Evolutionary conservation across 2,888 invertebrate species (phyloP).

Genomic region (Sphinx pinastri): DNA sequence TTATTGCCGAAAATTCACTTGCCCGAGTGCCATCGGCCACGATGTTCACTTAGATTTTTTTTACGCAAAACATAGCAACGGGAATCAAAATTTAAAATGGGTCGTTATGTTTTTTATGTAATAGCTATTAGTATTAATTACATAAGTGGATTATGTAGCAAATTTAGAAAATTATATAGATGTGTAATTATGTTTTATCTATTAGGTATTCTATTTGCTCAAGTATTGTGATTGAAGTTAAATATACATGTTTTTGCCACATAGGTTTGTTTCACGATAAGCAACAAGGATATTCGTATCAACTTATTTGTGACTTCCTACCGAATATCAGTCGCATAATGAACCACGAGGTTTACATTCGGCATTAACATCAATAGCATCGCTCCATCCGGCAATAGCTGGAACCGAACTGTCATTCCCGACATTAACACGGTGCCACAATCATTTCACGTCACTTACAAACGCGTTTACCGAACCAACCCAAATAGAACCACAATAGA

Average conservation of each 20-base stretch:
- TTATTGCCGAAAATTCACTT: background rate
- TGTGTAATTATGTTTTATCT: background rate
- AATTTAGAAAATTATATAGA: background rate
- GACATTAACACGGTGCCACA: background rate
- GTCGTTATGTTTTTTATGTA: background rate
- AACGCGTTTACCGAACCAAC: constrained; percentile 3
- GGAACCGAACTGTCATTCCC: background rate
- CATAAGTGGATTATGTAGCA: background rate
- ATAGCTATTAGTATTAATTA: background rate
- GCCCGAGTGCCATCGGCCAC: background rate
- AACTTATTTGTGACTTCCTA: too few species aligned
- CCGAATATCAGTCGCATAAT: too few species aligned
- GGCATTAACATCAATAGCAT: too few species aligned
- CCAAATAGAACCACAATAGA: constrained; percentile 20
- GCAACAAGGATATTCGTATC: too few species aligned
- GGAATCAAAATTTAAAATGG: constrained; percentile 1
- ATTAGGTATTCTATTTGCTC: background rate
- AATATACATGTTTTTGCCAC: too few species aligned
- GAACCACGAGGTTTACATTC: too few species aligned
- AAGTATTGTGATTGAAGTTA: too few species aligned
- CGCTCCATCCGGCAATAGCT: background rate
- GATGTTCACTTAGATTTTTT: background rate
- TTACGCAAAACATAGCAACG: background rate
- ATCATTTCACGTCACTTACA: background rate
- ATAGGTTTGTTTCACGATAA: too few species aligned